Percentiles rank a stretch among this genome's conserved stretches.
Conservation (phyloP, 2,797 vertebrate species). For the Liasis olivaceus region DNA sequence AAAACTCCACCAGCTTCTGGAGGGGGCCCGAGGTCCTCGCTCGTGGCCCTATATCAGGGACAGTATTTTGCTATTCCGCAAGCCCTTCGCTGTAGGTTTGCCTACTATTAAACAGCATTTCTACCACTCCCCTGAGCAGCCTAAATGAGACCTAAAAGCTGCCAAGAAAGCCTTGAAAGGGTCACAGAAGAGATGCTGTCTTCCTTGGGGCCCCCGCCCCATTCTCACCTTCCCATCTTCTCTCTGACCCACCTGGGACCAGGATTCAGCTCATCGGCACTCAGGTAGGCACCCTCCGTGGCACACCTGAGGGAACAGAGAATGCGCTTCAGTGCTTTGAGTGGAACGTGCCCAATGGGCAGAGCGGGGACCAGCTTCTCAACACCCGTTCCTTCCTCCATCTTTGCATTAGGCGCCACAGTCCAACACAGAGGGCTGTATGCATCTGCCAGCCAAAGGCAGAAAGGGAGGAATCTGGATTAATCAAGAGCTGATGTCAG, state of each 20-base stretch:
- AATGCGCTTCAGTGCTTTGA: not conserved
- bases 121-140: not conserved
- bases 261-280: conserved; percentile 6
- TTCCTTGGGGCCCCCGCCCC: not conserved
- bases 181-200: not conserved
- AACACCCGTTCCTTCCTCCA: not conserved
- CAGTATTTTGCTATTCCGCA: not conserved
- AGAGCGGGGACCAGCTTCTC: not conserved
- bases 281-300: not conserved
- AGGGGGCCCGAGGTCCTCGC: not conserved
- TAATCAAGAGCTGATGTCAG: not conserved
- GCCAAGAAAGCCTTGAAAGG: not conserved
- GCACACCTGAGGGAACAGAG: not conserved
- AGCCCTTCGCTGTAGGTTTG: not conserved
- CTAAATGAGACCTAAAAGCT: not conserved
- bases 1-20: not conserved
- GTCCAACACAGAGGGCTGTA: not conserved
- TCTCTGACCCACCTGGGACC: conserved; percentile 14
- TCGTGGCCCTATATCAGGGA: not conserved
- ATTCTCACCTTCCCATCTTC: too few relatives aligned
- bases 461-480: not conserved
- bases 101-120: not conserved
- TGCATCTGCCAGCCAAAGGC: too few relatives aligned
- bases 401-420: not conserved
- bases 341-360: not conserved